Evolutionary conservation across 2,888 invertebrate species (phyloP), one percentile per base, ranked within the genome.

Genomic region (Amphimallon solstitiale): DNA sequence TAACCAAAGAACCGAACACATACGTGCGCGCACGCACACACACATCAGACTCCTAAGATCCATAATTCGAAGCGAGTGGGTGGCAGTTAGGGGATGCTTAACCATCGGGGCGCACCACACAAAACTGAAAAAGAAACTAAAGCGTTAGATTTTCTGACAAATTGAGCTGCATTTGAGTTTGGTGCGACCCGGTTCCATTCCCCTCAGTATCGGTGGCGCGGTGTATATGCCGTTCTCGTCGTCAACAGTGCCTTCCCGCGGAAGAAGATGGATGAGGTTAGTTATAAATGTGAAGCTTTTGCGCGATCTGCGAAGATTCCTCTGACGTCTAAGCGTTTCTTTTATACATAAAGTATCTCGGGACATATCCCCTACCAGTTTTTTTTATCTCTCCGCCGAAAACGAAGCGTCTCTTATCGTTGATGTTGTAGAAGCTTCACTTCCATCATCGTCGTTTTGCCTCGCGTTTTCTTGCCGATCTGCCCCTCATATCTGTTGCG

Each of bases 221-320:
- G 19, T 43, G 38, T 23, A 10, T 23, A 12, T 37, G 34, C 48
- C 21, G 37, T 54, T 19, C 10, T 7, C 43, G 46, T 67, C 67
- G 69, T 29, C 29, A 29, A 29, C 29, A 29, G 29, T 29, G 29
- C 29, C 29, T 29, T 29, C 69, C 68, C 66, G 76, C 76, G 79
- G 80, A 83, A 78, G 81, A 84, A 84, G 84, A 84, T 84, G 82
- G 84, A 84, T 84, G 83, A 83, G 83, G 83, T 82, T 83, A 83
- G 84, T 84, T 84, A 84, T 84, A 84, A 83, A 84, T 83, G 83
- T 84, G 83, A 82, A 82, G 83, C 83, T 83, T 83, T 82, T 79
- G 80, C 81, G 78, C 81, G 81, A 81, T 81, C 79, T 78, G 78
- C 77, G 79, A 78, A 79, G 81, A 81, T 80, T 81, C 78, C 78